A percentile compares a stretch with the other conserved stretches of the same genome.
Evolutionary conservation across 2,888 invertebrate species (phyloP).

Genomic region (Aspidiotus rigidus): DNA sequence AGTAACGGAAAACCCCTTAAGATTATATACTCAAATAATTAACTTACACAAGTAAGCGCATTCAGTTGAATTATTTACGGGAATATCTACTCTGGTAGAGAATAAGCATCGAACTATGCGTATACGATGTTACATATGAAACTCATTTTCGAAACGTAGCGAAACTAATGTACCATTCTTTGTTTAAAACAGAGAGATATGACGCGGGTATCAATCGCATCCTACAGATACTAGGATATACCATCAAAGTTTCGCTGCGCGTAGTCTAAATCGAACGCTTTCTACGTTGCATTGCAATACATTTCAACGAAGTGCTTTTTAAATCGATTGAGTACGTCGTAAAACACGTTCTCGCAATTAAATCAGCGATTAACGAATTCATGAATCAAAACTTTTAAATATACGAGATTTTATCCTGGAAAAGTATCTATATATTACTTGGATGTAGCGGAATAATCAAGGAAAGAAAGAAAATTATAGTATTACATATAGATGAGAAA

Average conservation of each 20-base stretch:
- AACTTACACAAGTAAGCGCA: constrained; percentile 29
- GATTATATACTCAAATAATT: constrained; percentile 16
- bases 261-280: constrained; percentile 22
- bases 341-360: constrained; percentile 32
- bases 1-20: no score
- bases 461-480: no score
- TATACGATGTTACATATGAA: constrained; percentile 24
- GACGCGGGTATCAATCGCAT: constrained; percentile 22
- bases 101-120: constrained; percentile 24
- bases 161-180: constrained; percentile 26
- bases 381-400: constrained; percentile 31
- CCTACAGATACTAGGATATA: constrained; percentile 22
- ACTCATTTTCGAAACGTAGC: constrained; percentile 28
- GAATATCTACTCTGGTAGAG: constrained; percentile 21
- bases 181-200: constrained; percentile 27
- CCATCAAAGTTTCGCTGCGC: constrained; percentile 31
- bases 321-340: constrained; percentile 30
- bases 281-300: constrained; percentile 24
- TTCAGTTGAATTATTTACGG: constrained; percentile 25
- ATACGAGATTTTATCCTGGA: constrained; percentile 29
- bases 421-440: constrained; percentile 32
- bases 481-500: no score
- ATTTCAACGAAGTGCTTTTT: constrained; percentile 27
- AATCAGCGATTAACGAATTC: constrained; percentile 31
- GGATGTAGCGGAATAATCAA: constrained; percentile 12